A percentile compares a stretch with the other conserved stretches of the same genome.
phyloP scores from a whole-genome alignment of 2,797 vertebrate species.

The Diplodus puntazzo region DNA sequence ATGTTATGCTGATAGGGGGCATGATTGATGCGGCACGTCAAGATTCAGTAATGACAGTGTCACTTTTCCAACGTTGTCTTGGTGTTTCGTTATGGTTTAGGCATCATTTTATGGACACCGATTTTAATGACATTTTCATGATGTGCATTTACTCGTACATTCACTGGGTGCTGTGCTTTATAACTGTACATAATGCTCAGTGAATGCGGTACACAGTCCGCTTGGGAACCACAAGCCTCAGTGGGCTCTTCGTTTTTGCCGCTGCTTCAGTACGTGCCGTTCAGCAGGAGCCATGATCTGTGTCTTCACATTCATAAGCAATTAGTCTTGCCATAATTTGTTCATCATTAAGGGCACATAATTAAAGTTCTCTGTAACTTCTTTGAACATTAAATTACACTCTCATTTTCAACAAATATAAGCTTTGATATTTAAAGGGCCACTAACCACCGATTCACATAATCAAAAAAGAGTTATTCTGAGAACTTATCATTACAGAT shows the following conservation, averaged over 20 bases:
- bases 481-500: constrained; percentile 84
- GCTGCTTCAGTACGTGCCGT: constrained; percentile 63
- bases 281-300: constrained; percentile 81
- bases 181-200: constrained; percentile 29
- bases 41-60: constrained; percentile 64
- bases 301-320: constrained; percentile 86
- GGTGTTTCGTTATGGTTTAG: constrained; percentile 46
- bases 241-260: constrained; percentile 52
- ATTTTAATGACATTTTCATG: constrained; percentile 58
- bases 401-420: constrained; percentile 84
- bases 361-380: constrained; percentile 87
- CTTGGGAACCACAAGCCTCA: constrained; percentile 7
- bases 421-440: constrained; percentile 84
- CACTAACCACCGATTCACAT: constrained; percentile 82
- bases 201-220: constrained; percentile 22
- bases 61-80: constrained; percentile 51
- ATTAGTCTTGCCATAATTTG: constrained; percentile 87
- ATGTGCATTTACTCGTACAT: constrained; percentile 42
- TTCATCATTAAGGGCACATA: constrained; percentile 84
- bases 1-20: constrained; percentile 50
- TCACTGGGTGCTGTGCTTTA: constrained; percentile 28
- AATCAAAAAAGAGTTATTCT: constrained; percentile 82
- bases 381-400: constrained; percentile 87
- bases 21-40: constrained; percentile 70
- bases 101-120: constrained; percentile 50